Conservation (phyloP, 2,113 vertebrate genomes). For the Oceanodroma tethys region DNA sequence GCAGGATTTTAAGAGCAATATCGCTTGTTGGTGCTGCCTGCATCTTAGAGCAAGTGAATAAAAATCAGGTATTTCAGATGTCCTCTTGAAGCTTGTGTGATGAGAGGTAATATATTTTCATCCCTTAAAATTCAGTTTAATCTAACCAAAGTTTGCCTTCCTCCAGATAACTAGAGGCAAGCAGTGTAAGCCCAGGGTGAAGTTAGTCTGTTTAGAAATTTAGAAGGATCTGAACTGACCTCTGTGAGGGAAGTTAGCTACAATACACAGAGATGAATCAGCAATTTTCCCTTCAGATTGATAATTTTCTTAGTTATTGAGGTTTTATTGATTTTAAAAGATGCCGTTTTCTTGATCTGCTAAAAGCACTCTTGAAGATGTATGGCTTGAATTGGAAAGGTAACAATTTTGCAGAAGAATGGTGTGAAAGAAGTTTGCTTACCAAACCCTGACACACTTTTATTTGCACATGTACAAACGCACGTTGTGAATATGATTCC, state of each 20-base stretch:
- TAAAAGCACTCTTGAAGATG: background rate
- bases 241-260: background rate
- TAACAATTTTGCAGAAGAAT: background rate
- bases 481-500: background rate
- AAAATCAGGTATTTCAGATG: background rate
- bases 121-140: background rate
- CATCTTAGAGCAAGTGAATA: background rate
- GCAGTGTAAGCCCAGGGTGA: background rate
- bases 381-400: background rate
- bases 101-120: background rate
- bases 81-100: background rate
- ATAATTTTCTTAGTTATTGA: background rate
- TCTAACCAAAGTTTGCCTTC: background rate
- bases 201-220: background rate
- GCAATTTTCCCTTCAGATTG: background rate
- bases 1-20: background rate
- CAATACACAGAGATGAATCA: background rate
- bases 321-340: background rate
- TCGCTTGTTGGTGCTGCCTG: background rate
- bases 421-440: background rate
- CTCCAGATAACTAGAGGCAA: background rate
- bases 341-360: background rate
- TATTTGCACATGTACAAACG: background rate
- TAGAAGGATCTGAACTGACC: background rate
- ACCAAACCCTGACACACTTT: background rate